These are phyloP conservation scores for Labia minor DNA, from an alignment of 2,888 invertebrate genomes.

Conservation along the genomic window DNA sequence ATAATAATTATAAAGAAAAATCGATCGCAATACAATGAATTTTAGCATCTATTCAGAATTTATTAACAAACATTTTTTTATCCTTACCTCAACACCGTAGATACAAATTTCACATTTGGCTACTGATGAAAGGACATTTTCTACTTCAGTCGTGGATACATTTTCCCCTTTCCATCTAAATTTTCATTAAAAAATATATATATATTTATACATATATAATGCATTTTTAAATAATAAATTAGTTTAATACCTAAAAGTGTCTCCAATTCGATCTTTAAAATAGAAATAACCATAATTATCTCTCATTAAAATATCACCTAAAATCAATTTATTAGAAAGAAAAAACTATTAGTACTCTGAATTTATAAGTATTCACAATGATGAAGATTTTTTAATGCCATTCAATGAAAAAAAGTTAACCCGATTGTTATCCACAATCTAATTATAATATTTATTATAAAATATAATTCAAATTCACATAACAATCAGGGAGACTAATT, in stretches of 20 bases:
- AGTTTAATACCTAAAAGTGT: conserved; percentile 42
- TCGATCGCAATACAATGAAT: too few species aligned
- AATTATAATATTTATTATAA: background rate
- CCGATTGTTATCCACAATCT: too few species aligned
- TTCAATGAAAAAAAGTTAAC: too few species aligned
- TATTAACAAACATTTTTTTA: too few species aligned
- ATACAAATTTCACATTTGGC: conserved; percentile 44
- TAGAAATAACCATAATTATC: conserved; percentile 53
- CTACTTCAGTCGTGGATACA: conserved; percentile 56
- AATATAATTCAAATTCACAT: background rate
- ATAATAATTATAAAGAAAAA: too few species aligned
- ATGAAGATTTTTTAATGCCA: too few species aligned
- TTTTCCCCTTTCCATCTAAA: conserved; percentile 54
- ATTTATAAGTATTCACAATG: too few species aligned
- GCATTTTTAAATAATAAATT: too few species aligned
- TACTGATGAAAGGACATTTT: conserved; percentile 47
- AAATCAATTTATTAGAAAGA: conserved; percentile 13
- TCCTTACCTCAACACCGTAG: conserved; percentile 45
- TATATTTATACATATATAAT: too few species aligned
- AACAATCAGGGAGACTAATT: too few species aligned
- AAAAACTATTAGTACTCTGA: conserved; percentile 21
- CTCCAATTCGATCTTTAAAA: conserved; percentile 53
- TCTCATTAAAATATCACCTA: conserved; percentile 48
- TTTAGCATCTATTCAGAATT: too few species aligned
- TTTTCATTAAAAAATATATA: conserved; percentile 17